Evolutionary conservation across 2,113 vertebrate genomes (phyloP), one percentile per base, ranked within the genome.

Genomic region (Anser cygnoides): DNA sequence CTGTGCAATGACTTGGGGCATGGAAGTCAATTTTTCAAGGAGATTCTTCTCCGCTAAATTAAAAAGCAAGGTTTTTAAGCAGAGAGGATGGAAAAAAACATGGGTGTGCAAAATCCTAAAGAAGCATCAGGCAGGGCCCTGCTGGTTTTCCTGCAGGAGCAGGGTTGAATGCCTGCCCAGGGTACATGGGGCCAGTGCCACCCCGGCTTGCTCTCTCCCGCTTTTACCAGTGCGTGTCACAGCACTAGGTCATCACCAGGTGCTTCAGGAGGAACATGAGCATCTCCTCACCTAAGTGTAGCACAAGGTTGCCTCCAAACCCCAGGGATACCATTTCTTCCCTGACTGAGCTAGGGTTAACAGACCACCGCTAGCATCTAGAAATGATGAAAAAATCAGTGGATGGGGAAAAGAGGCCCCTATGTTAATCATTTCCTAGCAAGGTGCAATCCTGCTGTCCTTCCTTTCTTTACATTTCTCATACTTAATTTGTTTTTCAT

Each of bases 401-500:
- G 13, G 26, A 22, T 68, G 41, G 19, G 31, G 74, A 75, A 37
- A 59, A 90, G 13, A 11, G 3, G 5, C 4, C 16, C 28, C 7
- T 37, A 2, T 31, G 39, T 57, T 3, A 6, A 33, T 43, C 11
- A 33, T 62, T 73, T 76, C 65, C 58, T 61, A 25, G 49, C 61
- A 84, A 90, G 83, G 54, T 77, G 41, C 7, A 37, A 72, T 13
- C 37, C 76, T 54, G 14, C 58, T 81, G 29, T 54, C 77, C 70
- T 44, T 90, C n/a, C 50, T 89, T 87, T 68, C 39, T 92, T 82
- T 81, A 22, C 21, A 37, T 62, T 84, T 89, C 85, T 92, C 44
- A 37, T 37, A 77, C 52, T 92, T 87, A 77, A 91, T 91, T 76
- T 89, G 65, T 11, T 75, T 89, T 92, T 87, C 54, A 75, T 90